phyloP scores from a whole-genome alignment of 2,888 invertebrate species.

The Fissipunctia ypsillon region DNA sequence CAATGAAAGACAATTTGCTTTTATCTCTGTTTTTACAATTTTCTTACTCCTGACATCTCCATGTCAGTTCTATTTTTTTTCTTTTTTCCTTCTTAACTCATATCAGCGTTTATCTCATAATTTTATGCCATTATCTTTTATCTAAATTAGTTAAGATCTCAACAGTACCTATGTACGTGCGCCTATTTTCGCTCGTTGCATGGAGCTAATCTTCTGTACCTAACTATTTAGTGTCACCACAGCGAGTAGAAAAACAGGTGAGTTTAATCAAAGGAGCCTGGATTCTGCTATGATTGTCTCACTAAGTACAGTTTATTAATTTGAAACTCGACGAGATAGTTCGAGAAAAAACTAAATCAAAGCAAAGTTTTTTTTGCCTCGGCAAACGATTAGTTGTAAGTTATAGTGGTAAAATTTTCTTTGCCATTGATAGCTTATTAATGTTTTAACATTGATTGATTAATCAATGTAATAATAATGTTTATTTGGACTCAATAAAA shows the following conservation, averaged over 20 bases:
- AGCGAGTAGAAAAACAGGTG: conserved; percentile 31
- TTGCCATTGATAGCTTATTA: not conserved
- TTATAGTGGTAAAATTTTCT: not conserved
- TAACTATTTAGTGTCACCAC: too few relatives aligned
- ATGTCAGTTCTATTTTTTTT: too few relatives aligned
- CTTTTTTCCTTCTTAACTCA: too few relatives aligned
- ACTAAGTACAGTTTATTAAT: conserved; percentile 36
- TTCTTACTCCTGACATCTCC: too few relatives aligned
- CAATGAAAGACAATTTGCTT: too few relatives aligned
- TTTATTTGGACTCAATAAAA: too few relatives aligned
- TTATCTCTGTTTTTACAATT: too few relatives aligned
- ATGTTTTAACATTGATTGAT: not conserved
- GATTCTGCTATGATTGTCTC: conserved; percentile 35
- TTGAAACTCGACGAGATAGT: conserved; percentile 22
- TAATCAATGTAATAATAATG: too few relatives aligned
- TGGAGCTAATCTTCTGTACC: not conserved
- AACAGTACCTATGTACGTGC: not conserved
- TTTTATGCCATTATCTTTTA: too few relatives aligned
- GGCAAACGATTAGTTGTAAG: not conserved
- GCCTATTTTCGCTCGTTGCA: not conserved
- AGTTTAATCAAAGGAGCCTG: conserved; percentile 36
- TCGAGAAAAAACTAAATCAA: not conserved
- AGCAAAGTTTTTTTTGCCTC: not conserved
- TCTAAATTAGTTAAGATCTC: too few relatives aligned
- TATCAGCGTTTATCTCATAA: too few relatives aligned